Conservation (phyloP, 2,797 vertebrate species). For the Gambelia wislizenii region DNA sequence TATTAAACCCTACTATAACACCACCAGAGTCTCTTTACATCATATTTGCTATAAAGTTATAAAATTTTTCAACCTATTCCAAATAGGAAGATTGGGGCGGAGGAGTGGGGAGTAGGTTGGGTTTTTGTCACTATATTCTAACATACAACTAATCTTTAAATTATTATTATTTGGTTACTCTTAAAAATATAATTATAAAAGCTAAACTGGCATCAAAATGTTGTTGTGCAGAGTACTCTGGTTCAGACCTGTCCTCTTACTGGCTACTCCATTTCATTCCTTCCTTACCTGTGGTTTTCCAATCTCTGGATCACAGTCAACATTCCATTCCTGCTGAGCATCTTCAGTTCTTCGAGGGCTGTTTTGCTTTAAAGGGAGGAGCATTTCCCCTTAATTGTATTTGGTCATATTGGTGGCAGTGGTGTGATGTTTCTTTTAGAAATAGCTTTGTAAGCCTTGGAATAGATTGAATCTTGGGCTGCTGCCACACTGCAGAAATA, state of each 20-base stretch:
- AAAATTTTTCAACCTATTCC: not conserved
- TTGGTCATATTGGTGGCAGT: too few relatives aligned
- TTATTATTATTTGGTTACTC: not conserved
- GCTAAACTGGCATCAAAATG: not conserved
- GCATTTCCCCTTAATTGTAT: too few relatives aligned
- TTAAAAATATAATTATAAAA: not conserved
- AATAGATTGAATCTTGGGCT: too few relatives aligned
- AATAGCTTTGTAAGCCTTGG: too few relatives aligned
- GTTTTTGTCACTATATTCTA: not conserved
- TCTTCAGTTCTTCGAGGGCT: not conserved
- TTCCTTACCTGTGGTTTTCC: not conserved
- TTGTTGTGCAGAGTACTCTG: not conserved
- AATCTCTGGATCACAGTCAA: too few relatives aligned
- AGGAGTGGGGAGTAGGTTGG: not conserved
- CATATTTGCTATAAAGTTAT: not conserved
- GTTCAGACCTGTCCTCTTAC: not conserved
- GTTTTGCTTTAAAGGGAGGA: not conserved
- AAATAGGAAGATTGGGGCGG: not conserved
- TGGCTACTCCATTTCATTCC: not conserved
- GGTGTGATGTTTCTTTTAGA: too few relatives aligned
- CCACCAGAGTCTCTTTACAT: conserved; percentile 30
- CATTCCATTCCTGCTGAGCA: not conserved
- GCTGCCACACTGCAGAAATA: too few relatives aligned
- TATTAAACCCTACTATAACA: not conserved
- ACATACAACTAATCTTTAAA: not conserved